A percentile compares a stretch with the other conserved stretches of the same genome.
phyloP scores from a whole-genome alignment of 2,888 invertebrate genomes.

The Drosophila meridionalis region DNA sequence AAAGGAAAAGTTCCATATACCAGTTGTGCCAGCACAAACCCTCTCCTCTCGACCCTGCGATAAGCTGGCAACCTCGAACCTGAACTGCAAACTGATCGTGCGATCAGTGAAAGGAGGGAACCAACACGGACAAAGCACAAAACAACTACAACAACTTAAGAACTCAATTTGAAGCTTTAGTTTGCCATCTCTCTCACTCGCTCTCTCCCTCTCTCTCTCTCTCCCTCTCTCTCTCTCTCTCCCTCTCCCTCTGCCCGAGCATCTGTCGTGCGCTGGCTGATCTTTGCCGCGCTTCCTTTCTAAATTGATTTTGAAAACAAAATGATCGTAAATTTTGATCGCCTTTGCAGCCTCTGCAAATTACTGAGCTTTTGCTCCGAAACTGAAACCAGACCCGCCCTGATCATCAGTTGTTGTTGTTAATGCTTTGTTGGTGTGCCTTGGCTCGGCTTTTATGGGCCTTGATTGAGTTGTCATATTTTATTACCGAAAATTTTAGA shows the following conservation, averaged over 20 bases:
- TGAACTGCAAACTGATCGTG: slow-evolving; percentile 50
- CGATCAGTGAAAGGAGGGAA: slow-evolving; percentile 48
- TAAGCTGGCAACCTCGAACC: slow-evolving; percentile 24
- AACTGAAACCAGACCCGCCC: slow-evolving; percentile 54
- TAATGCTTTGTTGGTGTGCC: slow-evolving; percentile 33
- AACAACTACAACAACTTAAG: slow-evolving; percentile 56
- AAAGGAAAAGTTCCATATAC: slow-evolving; percentile 50
- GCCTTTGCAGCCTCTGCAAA: slow-evolving; percentile 77
- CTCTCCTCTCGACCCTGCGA: neutral
- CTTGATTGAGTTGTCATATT: slow-evolving; percentile 84
- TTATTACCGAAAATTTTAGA: slow-evolving; percentile 84
- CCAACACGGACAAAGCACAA: slow-evolving; percentile 16
- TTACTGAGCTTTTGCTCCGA: slow-evolving; percentile 69
- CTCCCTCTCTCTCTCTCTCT: no score
- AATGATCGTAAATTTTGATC: slow-evolving; percentile 81
- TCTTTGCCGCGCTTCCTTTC: slow-evolving; percentile 81
- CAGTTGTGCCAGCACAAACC: slow-evolving; percentile 6
- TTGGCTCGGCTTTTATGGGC: slow-evolving; percentile 77
- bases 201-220: no score
- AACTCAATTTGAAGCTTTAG: slow-evolving; percentile 69
- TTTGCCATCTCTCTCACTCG: slow-evolving; percentile 5
- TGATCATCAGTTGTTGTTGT: slow-evolving; percentile 57
- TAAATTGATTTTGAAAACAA: slow-evolving; percentile 81
- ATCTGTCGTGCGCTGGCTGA: slow-evolving; percentile 69
- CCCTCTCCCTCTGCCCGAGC: slow-evolving; percentile 7